Evolutionary conservation across 2,888 invertebrate genomes (phyloP).

Genomic region (Frankliniella intonsa): DNA sequence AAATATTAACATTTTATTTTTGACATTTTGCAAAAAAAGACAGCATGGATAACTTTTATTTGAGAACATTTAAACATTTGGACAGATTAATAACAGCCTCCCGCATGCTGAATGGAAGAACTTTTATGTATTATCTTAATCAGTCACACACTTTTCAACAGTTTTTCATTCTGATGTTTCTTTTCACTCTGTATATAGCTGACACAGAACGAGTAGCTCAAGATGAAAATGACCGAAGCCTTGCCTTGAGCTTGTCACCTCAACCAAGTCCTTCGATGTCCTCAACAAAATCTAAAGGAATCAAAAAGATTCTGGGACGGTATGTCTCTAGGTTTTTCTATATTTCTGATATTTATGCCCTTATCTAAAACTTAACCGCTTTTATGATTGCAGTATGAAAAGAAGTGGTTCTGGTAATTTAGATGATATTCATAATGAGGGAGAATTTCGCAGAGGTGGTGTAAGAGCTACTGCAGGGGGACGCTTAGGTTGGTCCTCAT

Average conservation of each 20-base stretch:
- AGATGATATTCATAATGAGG: constrained; percentile 57
- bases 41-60: too few relatives aligned
- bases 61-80: too few relatives aligned
- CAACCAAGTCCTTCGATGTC: constrained; percentile 50
- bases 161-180: constrained; percentile 31
- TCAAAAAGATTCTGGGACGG: constrained; percentile 63
- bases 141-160: too few relatives aligned
- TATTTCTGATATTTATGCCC: not conserved
- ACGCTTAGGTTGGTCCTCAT: constrained; percentile 56
- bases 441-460: constrained; percentile 65
- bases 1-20: too few relatives aligned
- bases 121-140: too few relatives aligned
- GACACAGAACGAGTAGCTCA: constrained; percentile 57
- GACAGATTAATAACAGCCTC: too few relatives aligned
- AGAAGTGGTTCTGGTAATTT: constrained; percentile 66
- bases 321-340: constrained; percentile 38
- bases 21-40: not conserved
- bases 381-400: constrained; percentile 49
- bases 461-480: constrained; percentile 69
- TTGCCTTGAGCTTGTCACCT: constrained; percentile 45
- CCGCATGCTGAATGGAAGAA: too few relatives aligned
- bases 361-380: constrained; percentile 23
- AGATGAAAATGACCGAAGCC: constrained; percentile 37
- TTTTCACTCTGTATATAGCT: too few relatives aligned
- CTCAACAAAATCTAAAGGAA: constrained; percentile 55